Conservation (phyloP, 1,140 invertebrate species). For the Heliconius hewitsoni region DNA sequence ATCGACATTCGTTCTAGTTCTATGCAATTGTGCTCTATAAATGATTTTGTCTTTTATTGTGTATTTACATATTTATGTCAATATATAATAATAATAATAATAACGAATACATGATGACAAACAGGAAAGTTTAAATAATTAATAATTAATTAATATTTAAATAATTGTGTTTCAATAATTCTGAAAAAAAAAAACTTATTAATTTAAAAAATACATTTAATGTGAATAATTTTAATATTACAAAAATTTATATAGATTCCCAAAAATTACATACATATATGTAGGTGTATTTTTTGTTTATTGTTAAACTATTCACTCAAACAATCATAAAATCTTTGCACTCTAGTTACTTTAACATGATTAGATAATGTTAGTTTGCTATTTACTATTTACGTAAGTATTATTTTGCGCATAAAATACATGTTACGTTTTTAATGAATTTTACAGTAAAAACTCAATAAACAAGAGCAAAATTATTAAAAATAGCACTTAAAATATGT, state of each 20-base stretch:
- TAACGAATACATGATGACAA: neutral
- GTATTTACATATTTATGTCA: neutral
- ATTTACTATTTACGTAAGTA: conserved; percentile 44
- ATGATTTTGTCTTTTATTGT: neutral
- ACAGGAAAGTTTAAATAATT: neutral
- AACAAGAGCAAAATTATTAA: too few relatives aligned
- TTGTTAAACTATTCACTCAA: conserved; percentile 30
- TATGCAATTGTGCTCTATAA: neutral
- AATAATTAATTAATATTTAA: neutral
- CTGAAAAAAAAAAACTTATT: too few relatives aligned
- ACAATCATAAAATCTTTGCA: conserved; percentile 62
- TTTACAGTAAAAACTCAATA: neutral
- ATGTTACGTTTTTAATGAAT: neutral
- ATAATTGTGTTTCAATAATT: neutral
- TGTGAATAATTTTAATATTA: neutral
- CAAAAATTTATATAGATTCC: neutral
- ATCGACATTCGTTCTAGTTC: neutral
- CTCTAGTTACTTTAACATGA: conserved; percentile 58
- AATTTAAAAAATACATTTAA: neutral
- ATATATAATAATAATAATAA: neutral
- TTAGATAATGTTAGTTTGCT: conserved; percentile 53
- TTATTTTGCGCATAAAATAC: conserved; percentile 13
- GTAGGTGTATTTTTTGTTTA: neutral
- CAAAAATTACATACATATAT: neutral
- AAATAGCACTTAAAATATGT: too few relatives aligned